Evolutionary conservation across 1,140 invertebrate species (phyloP), one percentile per base, ranked within the genome.

Genomic region (Drosophila tani): DNA sequence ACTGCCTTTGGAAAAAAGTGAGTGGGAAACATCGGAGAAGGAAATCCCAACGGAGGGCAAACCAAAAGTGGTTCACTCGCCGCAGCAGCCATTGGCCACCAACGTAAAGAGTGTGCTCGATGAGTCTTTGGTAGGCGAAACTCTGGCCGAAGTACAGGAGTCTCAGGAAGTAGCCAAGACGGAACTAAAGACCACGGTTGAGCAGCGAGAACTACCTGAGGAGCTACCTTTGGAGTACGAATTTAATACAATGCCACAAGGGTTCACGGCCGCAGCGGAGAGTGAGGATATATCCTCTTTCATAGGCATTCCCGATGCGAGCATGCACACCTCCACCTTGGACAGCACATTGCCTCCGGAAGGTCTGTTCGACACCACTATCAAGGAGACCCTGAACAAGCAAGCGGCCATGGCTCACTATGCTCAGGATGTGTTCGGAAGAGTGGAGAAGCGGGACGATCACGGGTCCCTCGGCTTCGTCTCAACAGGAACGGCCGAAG

Each of bases 151-250:
- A 93, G 94, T 96, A 14, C 95, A 96, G 67, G 95, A 96, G 82
- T 95, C 95, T 12, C 87, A 95, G 41, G 95, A 95, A 86, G 94
- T 94, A 12, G 95, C 94, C 1, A 95, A 95, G 76, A 95, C 94
- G 53, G 95, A 95, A 92, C 93, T 95, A 19, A 95, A 95, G 64
- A 95, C 62, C 17, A 29, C 70, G 17, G 51, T 68, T 43, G 92
- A 94, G 45, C 93, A 90, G 38, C 91, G 93, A 38, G 93, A 94
- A 63, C 92, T 93, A 17, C 94, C 94, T 43, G 95, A 96, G 88
- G 95, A 96, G 75, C 96, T 95, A 0, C 95, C 95, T 24, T 96
- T 95, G 3, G 95, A 96, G 91, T 96, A 96, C 82, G 95, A 96
- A 79, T 95, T 96, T 50, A 95, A 95, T 88, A 77, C 93, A 29